Evolutionary conservation across 1,140 invertebrate genomes (phyloP).

Genomic region (Drosophila kohkoa): DNA sequence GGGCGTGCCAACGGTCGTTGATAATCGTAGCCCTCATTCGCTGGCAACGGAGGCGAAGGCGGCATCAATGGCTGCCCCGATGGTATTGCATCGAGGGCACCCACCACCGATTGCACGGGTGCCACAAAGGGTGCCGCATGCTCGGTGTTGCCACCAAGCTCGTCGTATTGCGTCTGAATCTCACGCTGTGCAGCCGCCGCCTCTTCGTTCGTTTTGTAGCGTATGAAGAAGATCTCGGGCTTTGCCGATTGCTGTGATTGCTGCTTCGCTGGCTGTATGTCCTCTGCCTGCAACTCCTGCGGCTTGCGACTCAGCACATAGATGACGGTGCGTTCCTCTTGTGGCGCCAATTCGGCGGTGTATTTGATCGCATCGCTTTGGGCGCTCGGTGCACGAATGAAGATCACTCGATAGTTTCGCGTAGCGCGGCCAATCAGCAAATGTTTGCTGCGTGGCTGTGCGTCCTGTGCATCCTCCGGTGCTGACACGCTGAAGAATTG

Average conservation of each 20-base stretch:
- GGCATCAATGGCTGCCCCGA: neutral
- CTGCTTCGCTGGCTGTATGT: slow-evolving; percentile 83
- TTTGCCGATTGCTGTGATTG: slow-evolving; percentile 86
- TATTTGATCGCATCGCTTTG: slow-evolving; percentile 87
- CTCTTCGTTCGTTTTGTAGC: slow-evolving; percentile 89
- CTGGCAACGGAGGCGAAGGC: too few species aligned
- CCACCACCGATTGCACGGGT: slow-evolving; percentile 67
- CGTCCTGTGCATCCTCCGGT: slow-evolving; percentile 71
- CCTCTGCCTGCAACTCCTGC: slow-evolving; percentile 60
- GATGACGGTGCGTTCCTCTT: slow-evolving; percentile 93
- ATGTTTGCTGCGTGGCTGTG: slow-evolving; percentile 59
- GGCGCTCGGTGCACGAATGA: slow-evolving; percentile 91
- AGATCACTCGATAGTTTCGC: slow-evolving; percentile 94
- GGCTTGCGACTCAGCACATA: slow-evolving; percentile 91
- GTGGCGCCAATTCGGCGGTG: slow-evolving; percentile 88
- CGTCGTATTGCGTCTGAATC: slow-evolving; percentile 79
- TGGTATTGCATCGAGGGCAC: slow-evolving; percentile 35
- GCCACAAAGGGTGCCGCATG: slow-evolving; percentile 61
- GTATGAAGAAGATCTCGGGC: slow-evolving; percentile 91
- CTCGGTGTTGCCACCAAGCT: slow-evolving; percentile 71
- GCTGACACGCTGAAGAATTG: slow-evolving; percentile 76
- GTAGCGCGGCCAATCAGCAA: slow-evolving; percentile 86
- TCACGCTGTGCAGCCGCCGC: slow-evolving; percentile 72
- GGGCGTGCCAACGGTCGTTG: slow-evolving; percentile 27
- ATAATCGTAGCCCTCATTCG: slow-evolving; percentile 52